phyloP scores from a whole-genome alignment of 2,797 vertebrate species.

The Amblyraja radiata region DNA sequence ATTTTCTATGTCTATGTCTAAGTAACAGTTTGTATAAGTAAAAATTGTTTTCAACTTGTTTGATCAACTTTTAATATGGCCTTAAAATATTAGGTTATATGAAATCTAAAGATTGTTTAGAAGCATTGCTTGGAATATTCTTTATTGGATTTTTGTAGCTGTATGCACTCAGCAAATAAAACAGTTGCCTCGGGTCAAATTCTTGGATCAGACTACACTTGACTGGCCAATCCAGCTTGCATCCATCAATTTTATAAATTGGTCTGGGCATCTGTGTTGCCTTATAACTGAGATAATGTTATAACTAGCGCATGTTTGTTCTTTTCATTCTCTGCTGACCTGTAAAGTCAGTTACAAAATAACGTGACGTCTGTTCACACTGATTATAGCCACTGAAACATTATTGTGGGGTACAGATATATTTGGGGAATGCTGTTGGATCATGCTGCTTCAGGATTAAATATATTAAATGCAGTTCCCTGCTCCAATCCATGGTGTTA shows the following conservation, averaged over 20 bases:
- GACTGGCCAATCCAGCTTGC: background rate
- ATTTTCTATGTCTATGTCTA: no score
- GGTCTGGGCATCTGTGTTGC: background rate
- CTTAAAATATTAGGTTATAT: background rate
- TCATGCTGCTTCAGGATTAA: no score
- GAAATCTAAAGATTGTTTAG: background rate
- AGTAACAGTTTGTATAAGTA: background rate
- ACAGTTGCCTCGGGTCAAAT: background rate
- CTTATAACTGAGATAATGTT: background rate
- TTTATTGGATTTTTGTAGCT: background rate
- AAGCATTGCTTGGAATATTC: background rate
- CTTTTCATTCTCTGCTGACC: background rate
- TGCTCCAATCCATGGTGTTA: no score
- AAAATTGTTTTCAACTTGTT: background rate
- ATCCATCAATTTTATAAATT: background rate
- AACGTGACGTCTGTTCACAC: background rate
- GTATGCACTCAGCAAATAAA: background rate
- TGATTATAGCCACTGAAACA: background rate
- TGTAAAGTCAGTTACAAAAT: background rate
- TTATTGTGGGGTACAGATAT: background rate
- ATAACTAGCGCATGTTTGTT: background rate
- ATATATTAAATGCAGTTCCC: no score
- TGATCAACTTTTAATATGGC: background rate
- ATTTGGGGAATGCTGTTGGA: background rate
- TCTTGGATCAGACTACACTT: background rate